Evolutionary conservation across 2,888 invertebrate genomes (phyloP).

Genomic region (Andrena camellia): DNA sequence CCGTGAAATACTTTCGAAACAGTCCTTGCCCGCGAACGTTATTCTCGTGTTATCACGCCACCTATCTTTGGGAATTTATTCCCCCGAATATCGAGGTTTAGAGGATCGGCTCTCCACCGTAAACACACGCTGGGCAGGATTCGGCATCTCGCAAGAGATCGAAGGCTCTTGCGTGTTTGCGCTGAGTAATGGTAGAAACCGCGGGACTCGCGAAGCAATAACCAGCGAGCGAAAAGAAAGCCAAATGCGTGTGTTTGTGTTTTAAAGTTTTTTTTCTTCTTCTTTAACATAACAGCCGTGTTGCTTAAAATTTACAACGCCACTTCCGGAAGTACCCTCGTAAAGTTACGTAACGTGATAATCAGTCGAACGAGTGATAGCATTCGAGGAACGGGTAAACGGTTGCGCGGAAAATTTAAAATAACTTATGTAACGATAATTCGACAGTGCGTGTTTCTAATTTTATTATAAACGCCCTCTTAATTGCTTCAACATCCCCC

Average conservation of each 20-base stretch:
- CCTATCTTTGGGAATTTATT: too few relatives aligned
- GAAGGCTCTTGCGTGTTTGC: neutral
- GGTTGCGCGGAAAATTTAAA: neutral
- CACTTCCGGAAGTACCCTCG: neutral
- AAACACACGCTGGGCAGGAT: too few relatives aligned
- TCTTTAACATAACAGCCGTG: neutral
- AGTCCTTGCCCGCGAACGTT: neutral
- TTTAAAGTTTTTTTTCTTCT: neutral
- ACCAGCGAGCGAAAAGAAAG: neutral
- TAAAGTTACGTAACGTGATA: slow-evolving; percentile 25
- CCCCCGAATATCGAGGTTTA: too few relatives aligned
- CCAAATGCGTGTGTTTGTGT: neutral
- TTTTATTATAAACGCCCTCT: slow-evolving; percentile 13
- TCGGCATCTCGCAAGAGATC: neutral
- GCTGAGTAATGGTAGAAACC: slow-evolving; percentile 6
- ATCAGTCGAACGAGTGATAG: slow-evolving; percentile 9
- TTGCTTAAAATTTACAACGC: slow-evolving; percentile 2
- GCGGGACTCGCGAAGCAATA: neutral
- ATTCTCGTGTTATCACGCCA: neutral
- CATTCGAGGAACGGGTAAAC: neutral
- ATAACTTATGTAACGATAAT: slow-evolving; percentile 26
- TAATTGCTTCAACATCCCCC: slow-evolving; percentile 13
- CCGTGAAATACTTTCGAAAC: neutral
- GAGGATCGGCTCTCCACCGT: neutral
- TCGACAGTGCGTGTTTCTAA: neutral